Percentiles rank a stretch among this genome's conserved stretches.
phyloP scores from a whole-genome alignment of 2,888 invertebrate genomes.

The Gisinianus flammeolus region DNA sequence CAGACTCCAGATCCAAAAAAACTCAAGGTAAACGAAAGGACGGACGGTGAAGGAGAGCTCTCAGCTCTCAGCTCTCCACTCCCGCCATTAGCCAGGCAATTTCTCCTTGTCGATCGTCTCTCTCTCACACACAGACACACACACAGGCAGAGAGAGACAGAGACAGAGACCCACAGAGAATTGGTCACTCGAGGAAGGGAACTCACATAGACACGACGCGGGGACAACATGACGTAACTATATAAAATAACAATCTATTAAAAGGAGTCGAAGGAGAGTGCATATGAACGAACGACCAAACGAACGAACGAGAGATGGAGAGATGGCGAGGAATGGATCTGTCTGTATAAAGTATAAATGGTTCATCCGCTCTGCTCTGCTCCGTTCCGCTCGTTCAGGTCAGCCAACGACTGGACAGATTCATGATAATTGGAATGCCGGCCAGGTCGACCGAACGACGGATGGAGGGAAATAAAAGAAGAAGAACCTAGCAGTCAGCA shows the following conservation, averaged over 20 bases:
- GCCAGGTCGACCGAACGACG: conserved; percentile 27
- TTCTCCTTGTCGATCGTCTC: conserved; percentile 11
- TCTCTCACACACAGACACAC: background rate
- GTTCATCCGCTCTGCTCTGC: background rate
- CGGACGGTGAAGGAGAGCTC: background rate
- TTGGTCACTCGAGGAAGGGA: too few relatives aligned
- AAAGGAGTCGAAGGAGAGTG: background rate
- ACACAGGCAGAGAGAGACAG: too few relatives aligned
- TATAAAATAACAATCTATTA: background rate
- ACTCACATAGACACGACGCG: too few relatives aligned
- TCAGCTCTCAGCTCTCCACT: background rate
- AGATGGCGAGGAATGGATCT: too few relatives aligned
- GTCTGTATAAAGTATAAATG: too few relatives aligned
- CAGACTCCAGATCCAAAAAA: too few relatives aligned
- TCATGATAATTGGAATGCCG: conserved; percentile 43
- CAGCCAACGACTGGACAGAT: conserved; percentile 20
- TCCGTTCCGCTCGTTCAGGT: conserved; percentile 13
- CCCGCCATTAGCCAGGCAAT: conserved; percentile 9
- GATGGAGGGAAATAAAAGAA: conserved; percentile 34
- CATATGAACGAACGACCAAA: background rate
- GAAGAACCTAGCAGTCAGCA: background rate
- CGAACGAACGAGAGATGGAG: too few relatives aligned
- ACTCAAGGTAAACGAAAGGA: background rate
- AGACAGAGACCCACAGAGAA: too few relatives aligned
- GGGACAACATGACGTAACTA: too few relatives aligned